phyloP scores from a whole-genome alignment of 1,140 invertebrate species.

The Euwallacea similis region DNA sequence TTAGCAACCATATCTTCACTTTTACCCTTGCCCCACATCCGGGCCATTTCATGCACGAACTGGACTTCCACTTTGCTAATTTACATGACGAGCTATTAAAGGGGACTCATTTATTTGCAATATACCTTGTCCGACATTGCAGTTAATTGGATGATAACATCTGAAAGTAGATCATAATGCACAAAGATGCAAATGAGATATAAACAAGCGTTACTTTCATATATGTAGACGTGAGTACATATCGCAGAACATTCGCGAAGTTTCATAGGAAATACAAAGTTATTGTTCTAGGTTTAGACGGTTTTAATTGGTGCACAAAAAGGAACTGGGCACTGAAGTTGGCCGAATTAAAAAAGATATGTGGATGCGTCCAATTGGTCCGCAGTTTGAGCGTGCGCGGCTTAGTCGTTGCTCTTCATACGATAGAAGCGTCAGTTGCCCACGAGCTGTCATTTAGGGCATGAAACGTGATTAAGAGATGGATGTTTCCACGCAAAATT shows the following conservation, averaged over 20 bases:
- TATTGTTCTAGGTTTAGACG: no score
- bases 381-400: no score
- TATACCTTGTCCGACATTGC: slow-evolving; percentile 14
- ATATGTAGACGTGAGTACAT: neutral
- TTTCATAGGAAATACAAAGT: neutral
- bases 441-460: no score
- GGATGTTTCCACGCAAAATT: no score
- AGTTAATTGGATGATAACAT: slow-evolving; percentile 23
- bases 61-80: neutral
- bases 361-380: no score
- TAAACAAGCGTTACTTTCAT: slow-evolving; percentile 19
- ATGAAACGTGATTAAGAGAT: no score
- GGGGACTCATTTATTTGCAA: slow-evolving; percentile 17
- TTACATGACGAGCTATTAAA: neutral
- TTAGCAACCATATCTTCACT: no score
- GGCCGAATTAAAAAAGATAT: no score
- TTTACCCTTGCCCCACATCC: neutral
- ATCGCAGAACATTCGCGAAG: neutral
- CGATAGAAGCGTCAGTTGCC: no score
- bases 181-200: slow-evolving; percentile 21
- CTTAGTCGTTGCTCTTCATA: no score
- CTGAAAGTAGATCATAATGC: slow-evolving; percentile 31
- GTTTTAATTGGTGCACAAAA: no score
- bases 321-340: no score
- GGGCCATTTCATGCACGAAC: neutral